Base-by-base conservation (phyloP, 2,888 invertebrate genomes). In the Lasioglossum villosulum region DNA sequence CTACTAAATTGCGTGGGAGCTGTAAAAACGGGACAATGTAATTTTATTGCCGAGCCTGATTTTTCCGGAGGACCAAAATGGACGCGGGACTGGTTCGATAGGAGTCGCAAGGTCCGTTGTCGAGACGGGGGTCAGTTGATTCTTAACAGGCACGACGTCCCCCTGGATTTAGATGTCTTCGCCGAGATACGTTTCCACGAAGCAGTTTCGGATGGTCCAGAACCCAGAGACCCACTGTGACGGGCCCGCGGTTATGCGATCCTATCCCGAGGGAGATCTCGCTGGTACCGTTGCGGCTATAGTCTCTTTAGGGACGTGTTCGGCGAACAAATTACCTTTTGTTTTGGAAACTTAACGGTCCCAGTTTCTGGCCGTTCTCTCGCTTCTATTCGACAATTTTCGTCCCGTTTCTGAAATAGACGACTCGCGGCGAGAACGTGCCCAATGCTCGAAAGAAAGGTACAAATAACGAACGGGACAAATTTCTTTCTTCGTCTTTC, bases 261-360 rank as follows among this genome's bases (percentile, higher is more conserved):
- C 91, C 89, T 91, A 91, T 91, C 90, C 91, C 83, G 76, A 68
- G 82, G 84, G 78, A 86, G 86, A 91, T 90, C 90, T 90, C 77
- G 84, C 88, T 82, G 83, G 91, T 93, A 91, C 92, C 93, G 91
- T 93, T 93, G 91, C 89, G 87, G 89, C 91, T 91, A 85, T 91
- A 83, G 89, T 86, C 84, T 89, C 85, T 89, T 91, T 90, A 90
- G 92, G 90, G 92, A 95, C 94, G 94, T 94, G 94, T 93, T 91
- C 90, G 86, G 93, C 90, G 92, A 93, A 92, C 94, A 94, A 94
- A 94, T 95, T 92, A 92, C 93, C 92, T 92, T 93, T 92, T 93
- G 93, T 94, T 93, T 94, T 92, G 87, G 90, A 91, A 92, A 92
- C 89, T 91, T 90, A 91, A 91, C 91, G 91, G 91, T 93, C 89